Base-by-base conservation (phyloP, 2,797 vertebrate genomes). In the Macropodus opercularis region DNA sequence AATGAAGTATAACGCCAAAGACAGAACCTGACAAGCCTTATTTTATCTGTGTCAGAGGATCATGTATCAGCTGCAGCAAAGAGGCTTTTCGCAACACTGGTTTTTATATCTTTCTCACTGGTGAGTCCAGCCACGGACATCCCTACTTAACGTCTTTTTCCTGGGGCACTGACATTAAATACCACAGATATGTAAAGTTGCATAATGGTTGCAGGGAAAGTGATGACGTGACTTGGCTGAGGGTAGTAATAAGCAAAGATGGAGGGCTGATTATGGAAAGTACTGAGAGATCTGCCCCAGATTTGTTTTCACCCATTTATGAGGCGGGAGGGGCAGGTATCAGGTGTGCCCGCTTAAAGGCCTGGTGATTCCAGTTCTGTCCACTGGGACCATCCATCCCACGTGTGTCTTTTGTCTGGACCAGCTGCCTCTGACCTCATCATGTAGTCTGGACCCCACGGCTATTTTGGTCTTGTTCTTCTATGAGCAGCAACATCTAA, bases 391-490 rank as follows among this genome's bases (percentile, higher is more conserved):
- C 63, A 47, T 60, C 46, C 72, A 69, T 54, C 50, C 47, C 53
- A 59, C 48, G 69, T n/a, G 27, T 62, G 75, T 72, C 36, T 72
- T 81, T 78, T 84, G 82, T 79, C 71, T 75, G 39, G 58, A 84
- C 38, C 77, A 85, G 69, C 76, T 84, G 75, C 69, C 63, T 62
- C 63, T 69, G 72, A 76, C 66, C 68, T 55, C 49, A 63, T 14
- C 42, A n/a, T 47, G 44, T 35, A 35, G 52, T 71, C 67, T 68
- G 66, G 57, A 61, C 70, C 62, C 70, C 36, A 32, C 27, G 52
- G 72, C 53, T 50, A 27, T 63, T 60, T 49, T 77, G 18, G 70
- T 6, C 17, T 27, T 13, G 17, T 60, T 12, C 29, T 31, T 60
- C 42, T 38, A 14, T 6, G 35, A 51, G 56, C 38, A 19, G 15